These are phyloP conservation scores for Drosophila pectinifera DNA, from an alignment of 1,140 invertebrate genomes.

Conservation along the genomic window DNA sequence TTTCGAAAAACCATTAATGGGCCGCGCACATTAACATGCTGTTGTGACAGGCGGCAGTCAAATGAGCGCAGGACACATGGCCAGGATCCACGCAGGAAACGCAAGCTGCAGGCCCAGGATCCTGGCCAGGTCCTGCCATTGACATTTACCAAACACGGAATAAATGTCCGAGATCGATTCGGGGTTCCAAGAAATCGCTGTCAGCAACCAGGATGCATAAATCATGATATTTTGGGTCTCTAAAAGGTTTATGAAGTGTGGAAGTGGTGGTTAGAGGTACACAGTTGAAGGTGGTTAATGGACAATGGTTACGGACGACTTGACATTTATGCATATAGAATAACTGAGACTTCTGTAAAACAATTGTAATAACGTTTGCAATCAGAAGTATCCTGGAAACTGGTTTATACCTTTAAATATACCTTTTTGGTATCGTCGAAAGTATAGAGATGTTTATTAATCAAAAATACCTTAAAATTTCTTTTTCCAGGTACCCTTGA, in stretches of 20 bases:
- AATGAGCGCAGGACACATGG: constrained; percentile 56
- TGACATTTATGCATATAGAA: background rate
- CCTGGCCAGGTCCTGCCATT: constrained; percentile 32
- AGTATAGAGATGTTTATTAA: no score
- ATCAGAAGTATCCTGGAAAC: background rate
- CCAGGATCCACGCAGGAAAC: constrained; percentile 56
- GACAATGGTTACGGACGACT: background rate
- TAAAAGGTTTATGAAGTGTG: constrained; percentile 16
- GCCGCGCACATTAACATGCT: constrained; percentile 66
- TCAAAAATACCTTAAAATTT: no score
- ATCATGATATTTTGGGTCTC: constrained; percentile 34
- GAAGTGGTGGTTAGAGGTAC: constrained; percentile 23
- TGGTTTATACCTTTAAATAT: no score
- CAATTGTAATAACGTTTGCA: background rate
- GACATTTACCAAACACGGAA: constrained; percentile 61
- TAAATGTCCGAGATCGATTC: constrained; percentile 65
- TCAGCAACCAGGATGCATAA: constrained; percentile 44
- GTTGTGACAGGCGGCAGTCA: constrained; percentile 79
- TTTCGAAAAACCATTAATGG: constrained; percentile 80
- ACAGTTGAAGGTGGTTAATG: constrained; percentile 13
- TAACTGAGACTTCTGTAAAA: background rate
- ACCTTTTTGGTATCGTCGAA: no score
- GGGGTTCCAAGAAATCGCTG: constrained; percentile 65
- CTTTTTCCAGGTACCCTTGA: no score
- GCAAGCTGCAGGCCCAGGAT: constrained; percentile 62